Evolutionary conservation across 1,140 invertebrate species (phyloP).

Genomic region (Periplaneta americana): DNA sequence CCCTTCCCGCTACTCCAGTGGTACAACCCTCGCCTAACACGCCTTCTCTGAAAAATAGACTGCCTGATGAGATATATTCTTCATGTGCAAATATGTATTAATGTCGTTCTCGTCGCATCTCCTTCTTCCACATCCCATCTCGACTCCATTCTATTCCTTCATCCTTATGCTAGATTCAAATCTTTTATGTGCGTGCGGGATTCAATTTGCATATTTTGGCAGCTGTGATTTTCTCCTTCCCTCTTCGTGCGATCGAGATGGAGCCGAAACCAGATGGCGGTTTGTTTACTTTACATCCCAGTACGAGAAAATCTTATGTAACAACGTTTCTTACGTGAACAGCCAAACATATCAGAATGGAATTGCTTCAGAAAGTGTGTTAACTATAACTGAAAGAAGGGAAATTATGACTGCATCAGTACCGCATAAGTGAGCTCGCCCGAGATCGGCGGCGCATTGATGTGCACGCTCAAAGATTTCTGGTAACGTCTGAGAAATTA

Average conservation of each 20-base stretch:
- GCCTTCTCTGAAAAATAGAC: too few species aligned
- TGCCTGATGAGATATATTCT: background rate
- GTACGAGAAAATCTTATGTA: background rate
- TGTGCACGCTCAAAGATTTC: too few species aligned
- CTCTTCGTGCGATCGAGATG: background rate
- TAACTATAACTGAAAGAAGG: too few species aligned
- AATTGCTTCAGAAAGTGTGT: too few species aligned
- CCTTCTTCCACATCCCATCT: background rate
- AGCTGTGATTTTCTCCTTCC: background rate
- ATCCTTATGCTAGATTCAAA: background rate
- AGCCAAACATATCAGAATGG: too few species aligned
- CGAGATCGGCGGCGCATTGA: too few species aligned
- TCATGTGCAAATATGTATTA: background rate
- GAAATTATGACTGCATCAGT: too few species aligned
- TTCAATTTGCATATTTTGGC: background rate
- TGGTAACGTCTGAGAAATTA: too few species aligned
- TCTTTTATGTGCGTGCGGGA: background rate
- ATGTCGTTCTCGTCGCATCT: background rate
- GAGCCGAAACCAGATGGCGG: background rate
- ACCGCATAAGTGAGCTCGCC: too few species aligned
- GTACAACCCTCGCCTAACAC: too few species aligned
- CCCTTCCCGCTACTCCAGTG: too few species aligned
- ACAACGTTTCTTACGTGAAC: background rate
- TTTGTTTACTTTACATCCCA: background rate
- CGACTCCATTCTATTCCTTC: background rate